phyloP scores from a whole-genome alignment of 1,140 invertebrate species.

The Ruditapes philippinarum region DNA sequence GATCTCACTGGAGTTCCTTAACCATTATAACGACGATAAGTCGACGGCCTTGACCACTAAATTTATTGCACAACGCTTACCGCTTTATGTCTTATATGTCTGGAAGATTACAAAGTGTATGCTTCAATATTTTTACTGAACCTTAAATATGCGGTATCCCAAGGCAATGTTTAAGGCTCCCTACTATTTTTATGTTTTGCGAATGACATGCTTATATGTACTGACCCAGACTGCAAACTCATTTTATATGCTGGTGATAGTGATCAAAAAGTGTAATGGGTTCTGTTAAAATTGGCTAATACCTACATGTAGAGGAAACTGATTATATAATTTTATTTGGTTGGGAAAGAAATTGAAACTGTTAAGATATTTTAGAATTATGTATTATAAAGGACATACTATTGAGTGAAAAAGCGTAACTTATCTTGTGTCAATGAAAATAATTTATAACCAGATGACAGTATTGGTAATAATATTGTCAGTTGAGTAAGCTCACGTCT shows the following conservation, averaged over 20 bases:
- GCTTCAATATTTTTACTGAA: too few species aligned
- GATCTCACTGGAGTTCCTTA: too few species aligned
- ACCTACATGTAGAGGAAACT: not conserved
- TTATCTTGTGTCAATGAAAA: not conserved
- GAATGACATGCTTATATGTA: conserved; percentile 16
- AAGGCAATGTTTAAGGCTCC: conserved; percentile 1
- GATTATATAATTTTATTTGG: not conserved
- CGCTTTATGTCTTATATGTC: conserved; percentile 12
- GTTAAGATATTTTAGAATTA: not conserved
- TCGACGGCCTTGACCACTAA: too few species aligned
- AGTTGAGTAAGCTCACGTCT: conserved; percentile 5
- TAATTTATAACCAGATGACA: not conserved
- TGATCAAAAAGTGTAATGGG: not conserved
- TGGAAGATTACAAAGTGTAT: conserved; percentile 9
- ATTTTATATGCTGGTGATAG: conserved; percentile 1
- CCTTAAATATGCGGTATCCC: not conserved
- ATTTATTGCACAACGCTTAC: too few species aligned
- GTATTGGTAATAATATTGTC: not conserved
- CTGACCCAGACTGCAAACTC: not conserved
- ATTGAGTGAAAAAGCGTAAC: not conserved
- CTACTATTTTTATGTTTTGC: conserved; percentile 16
- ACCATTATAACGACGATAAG: too few species aligned
- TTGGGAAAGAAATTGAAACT: not conserved
- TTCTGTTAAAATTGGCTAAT: not conserved
- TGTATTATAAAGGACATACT: not conserved